Conservation (phyloP, 1,140 invertebrate species). For the Monomorium pharaonis region DNA sequence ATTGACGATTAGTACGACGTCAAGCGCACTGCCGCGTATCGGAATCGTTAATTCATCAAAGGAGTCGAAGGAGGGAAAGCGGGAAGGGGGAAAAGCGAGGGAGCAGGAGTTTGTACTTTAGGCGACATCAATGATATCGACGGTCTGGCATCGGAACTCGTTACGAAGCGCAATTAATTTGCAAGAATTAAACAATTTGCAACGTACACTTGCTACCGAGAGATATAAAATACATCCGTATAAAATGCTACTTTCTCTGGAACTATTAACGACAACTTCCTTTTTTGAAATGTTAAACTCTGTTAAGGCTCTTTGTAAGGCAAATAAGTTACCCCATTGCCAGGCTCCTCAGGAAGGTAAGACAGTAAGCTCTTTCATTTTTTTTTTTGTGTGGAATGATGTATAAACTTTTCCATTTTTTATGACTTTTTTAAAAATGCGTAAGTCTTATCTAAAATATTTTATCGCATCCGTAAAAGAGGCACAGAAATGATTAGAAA, state of each 20-base stretch:
- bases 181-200: constrained; percentile 50
- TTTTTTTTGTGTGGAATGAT: not conserved
- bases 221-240: not conserved
- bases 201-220: not conserved
- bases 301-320: constrained; percentile 1
- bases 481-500: not conserved
- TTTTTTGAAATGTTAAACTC: not conserved
- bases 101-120: not conserved
- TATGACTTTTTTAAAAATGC: not conserved
- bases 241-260: not conserved
- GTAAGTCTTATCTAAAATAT: not conserved
- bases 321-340: not conserved
- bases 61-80: not conserved
- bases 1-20: constrained; percentile 46
- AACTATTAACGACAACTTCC: not conserved
- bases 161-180: constrained; percentile 49
- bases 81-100: too few relatives aligned
- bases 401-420: not conserved
- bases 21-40: not conserved
- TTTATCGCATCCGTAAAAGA: not conserved
- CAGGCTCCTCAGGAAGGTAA: not conserved
- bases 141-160: not conserved
- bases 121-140: constrained; percentile 19
- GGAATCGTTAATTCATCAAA: constrained; percentile 56
- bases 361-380: not conserved